Conservation (phyloP, 2,888 invertebrate species). For the Tiphia femorata region DNA sequence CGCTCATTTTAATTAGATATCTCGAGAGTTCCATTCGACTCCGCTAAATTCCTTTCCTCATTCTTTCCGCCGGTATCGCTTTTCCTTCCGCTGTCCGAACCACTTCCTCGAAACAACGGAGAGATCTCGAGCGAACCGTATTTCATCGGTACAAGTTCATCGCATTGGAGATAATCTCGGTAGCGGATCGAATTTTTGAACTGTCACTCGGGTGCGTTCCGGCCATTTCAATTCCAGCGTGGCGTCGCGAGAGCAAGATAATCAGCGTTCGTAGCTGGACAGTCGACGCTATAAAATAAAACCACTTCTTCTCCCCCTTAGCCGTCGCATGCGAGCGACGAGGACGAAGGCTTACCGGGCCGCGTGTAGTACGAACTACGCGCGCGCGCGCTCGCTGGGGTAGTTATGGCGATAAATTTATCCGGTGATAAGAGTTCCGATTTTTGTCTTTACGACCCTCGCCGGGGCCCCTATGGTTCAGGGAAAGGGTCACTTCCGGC, state of each 20-base stretch:
- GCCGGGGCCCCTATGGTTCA: conserved; percentile 39
- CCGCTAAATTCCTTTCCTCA: conserved; percentile 13
- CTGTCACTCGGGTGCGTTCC: not conserved
- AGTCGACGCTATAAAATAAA: conserved; percentile 14
- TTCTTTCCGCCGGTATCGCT: conserved; percentile 4
- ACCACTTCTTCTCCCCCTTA: not conserved
- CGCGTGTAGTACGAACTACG: not conserved
- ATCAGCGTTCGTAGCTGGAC: conserved; percentile 24
- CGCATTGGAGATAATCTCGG: too few species aligned
- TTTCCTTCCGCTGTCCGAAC: not conserved
- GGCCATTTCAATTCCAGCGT: not conserved
- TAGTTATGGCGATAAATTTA: conserved; percentile 54
- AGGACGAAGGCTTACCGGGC: too few species aligned
- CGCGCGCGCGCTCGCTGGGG: conserved; percentile 3
- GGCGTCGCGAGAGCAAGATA: conserved; percentile 7
- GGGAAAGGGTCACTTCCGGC: conserved; percentile 42
- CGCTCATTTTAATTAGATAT: too few species aligned
- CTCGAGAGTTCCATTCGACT: too few species aligned
- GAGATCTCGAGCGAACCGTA: conserved; percentile 6
- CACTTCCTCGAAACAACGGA: conserved; percentile 9
- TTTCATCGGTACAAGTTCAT: too few species aligned
- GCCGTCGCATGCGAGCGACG: too few species aligned
- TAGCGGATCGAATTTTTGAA: conserved; percentile 4
- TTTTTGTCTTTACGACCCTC: conserved; percentile 61
- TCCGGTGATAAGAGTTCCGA: conserved; percentile 55